Evolutionary conservation across 2,113 vertebrate genomes (phyloP).

Genomic region (Halichoerus grypus): DNA sequence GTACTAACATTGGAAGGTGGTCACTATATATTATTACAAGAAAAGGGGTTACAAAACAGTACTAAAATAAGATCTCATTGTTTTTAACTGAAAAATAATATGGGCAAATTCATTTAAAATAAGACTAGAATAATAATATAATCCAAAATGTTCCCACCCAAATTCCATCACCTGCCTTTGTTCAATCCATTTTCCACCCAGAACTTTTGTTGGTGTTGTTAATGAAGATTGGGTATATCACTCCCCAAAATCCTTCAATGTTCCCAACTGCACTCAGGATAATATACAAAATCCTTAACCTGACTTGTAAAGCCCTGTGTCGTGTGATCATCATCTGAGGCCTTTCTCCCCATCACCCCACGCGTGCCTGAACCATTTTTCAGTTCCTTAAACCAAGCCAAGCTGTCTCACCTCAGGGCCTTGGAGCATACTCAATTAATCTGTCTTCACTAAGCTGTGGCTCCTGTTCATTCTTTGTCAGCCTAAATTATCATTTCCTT

Average conservation of each 20-base stretch:
- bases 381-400: background rate
- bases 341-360: background rate
- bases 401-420: background rate
- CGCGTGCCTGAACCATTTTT: background rate
- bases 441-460: background rate
- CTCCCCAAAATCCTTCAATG: background rate
- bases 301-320: background rate
- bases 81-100: background rate
- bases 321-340: background rate
- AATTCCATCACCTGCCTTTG: background rate
- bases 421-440: background rate
- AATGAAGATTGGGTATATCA: background rate
- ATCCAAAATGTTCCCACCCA: background rate
- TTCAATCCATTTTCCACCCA: background rate
- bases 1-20: background rate
- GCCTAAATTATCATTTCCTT: background rate
- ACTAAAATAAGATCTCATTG: background rate
- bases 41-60: background rate
- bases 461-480: background rate
- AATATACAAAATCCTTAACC: background rate
- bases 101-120: background rate
- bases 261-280: background rate
- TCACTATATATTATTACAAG: background rate
- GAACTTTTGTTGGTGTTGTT: background rate
- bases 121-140: background rate